A percentile compares a stretch with the other conserved stretches of the same genome.
These are phyloP conservation scores for Psittacula derbiana DNA, from an alignment of 2,797 vertebrate species.

Conservation along the genomic window DNA sequence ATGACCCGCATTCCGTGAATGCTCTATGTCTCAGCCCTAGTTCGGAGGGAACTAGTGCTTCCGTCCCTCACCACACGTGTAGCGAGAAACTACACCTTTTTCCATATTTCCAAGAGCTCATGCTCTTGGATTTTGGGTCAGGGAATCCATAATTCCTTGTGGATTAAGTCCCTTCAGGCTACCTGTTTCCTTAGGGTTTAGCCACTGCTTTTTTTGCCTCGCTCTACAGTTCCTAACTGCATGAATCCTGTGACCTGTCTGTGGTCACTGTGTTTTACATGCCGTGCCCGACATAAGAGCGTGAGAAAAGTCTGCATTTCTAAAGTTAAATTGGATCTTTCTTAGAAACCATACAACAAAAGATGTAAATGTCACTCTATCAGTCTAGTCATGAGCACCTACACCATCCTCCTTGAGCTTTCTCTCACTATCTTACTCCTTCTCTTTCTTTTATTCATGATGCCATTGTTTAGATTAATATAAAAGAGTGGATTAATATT, in stretches of 20 bases:
- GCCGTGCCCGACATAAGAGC: fast-evolving
- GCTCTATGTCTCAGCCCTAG: no score
- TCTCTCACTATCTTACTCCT: not conserved
- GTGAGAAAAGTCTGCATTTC: not conserved
- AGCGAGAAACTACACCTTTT: not conserved
- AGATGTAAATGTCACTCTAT: not conserved
- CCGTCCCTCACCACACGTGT: no score
- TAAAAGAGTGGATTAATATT: not conserved
- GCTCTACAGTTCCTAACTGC: not conserved
- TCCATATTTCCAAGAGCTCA: not conserved
- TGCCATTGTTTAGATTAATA: not conserved
- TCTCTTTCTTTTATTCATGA: not conserved
- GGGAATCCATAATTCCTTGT: fast-evolving
- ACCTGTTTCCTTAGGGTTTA: not conserved
- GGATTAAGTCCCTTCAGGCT: not conserved
- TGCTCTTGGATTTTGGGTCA: not conserved
- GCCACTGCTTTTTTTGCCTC: not conserved
- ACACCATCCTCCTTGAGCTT: not conserved
- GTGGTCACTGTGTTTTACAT: not conserved
- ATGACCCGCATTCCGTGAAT: no score
- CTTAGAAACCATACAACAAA: not conserved
- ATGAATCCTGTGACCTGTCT: not conserved
- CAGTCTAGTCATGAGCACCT: not conserved
- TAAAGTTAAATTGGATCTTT: not conserved
- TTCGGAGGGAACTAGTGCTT: no score